Evolutionary conservation across 1,140 invertebrate species (phyloP), one percentile per base, ranked within the genome.

Genomic region (Stegodyphus mimosarum): DNA sequence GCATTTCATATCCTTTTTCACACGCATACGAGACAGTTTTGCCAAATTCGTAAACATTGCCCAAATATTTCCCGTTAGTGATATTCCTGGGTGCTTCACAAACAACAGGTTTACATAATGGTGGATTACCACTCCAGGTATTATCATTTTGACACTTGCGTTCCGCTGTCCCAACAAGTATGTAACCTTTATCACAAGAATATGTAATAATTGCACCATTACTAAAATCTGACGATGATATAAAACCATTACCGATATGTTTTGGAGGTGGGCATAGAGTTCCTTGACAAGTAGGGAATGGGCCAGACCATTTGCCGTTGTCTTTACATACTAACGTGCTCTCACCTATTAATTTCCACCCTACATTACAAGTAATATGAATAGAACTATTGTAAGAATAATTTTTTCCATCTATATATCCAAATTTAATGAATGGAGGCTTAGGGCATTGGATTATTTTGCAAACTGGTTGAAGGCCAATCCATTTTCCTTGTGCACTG

Each of bases 401-500:
- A 88, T 96, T 95, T 89, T 95, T 95, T 0, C 95, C 96, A 11
- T 95, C 94, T 48, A 97, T 95, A 89, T 94, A 95, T 48, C 95
- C 95, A 69, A 95, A 86, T 60, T 64, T 76, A 7, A 87, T 15
- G 51, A 55, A 17, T 15, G 83, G 71, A 48, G 80, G 83, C 18
- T 67, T 83, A 11, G 83, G 64, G 64, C 87, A 87, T 17, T 73
- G 52, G 7, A 87, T 51, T n/a, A 78, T 52, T 66, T 77, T 48
- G 63, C 87, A 87, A 51, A 66, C 51, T 13, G 87, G 83, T 95
- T 0, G 93, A 89, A 0, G 95, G 94, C 11, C 96, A 94, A 89
- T 96, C 94, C 0, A 96, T 96, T 87, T 96, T 94, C 50, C 94
- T 93, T 90, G 96, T 97, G 3, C 94, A 94, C 67, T 97, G 95